A percentile compares a stretch with the other conserved stretches of the same genome.
Evolutionary conservation across 2,888 invertebrate genomes (phyloP).

Genomic region (Tenthredo notha): DNA sequence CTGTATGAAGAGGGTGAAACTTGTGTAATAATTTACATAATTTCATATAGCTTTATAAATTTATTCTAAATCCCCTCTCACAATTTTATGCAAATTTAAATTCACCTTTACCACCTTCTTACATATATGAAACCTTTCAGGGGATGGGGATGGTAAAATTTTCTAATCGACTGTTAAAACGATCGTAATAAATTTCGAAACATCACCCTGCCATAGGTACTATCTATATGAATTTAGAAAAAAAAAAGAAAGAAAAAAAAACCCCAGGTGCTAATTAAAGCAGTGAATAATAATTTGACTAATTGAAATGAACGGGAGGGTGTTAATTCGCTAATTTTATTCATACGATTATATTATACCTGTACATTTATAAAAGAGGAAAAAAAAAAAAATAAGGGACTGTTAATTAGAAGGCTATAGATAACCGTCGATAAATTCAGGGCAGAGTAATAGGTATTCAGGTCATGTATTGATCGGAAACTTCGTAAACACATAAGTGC

Average conservation of each 20-base stretch:
- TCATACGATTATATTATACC: background rate
- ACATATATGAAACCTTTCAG: background rate
- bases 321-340: background rate
- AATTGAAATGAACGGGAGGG: background rate
- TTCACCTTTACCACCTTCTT: background rate
- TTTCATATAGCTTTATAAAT: conserved; percentile 63
- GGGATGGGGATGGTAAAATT: background rate
- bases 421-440: conserved; percentile 27
- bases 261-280: too few species aligned
- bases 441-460: conserved; percentile 22
- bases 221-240: background rate
- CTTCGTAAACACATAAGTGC: conserved; percentile 4
- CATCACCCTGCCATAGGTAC: background rate
- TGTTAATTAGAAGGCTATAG: conserved; percentile 38
- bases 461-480: conserved; percentile 50
- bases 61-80: conserved; percentile 59
- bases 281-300: background rate
- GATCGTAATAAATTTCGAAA: background rate
- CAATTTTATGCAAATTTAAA: conserved; percentile 33
- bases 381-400: background rate
- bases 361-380: background rate
- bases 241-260: background rate
- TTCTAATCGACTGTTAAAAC: conserved; percentile 1
- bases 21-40: conserved; percentile 61
- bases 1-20: conserved; percentile 48